Conservation (phyloP, 1,140 invertebrate genomes). For the Oscheius sp. region DNA sequence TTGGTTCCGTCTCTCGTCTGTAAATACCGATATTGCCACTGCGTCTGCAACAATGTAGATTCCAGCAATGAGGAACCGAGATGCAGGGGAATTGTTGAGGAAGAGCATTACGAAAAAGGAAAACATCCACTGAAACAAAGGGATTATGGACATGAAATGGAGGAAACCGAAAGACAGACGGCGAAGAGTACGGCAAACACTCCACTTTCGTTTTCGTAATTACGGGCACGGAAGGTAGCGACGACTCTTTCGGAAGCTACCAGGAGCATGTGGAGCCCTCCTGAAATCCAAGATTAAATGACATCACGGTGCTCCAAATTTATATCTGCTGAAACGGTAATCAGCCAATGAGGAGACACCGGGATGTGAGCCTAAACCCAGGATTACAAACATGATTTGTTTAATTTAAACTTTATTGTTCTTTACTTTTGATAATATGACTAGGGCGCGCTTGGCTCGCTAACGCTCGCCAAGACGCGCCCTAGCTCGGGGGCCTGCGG, state of each 20-base stretch:
- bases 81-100: not conserved
- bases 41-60: not conserved
- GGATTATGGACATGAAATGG: not conserved
- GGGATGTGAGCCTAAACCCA: too few relatives aligned
- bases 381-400: too few relatives aligned
- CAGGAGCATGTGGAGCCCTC: not conserved
- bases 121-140: not conserved
- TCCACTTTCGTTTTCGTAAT: not conserved
- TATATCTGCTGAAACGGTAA: too few relatives aligned
- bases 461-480: too few relatives aligned
- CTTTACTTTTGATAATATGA: too few relatives aligned
- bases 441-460: too few relatives aligned
- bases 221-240: not conserved
- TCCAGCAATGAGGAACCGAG: not conserved
- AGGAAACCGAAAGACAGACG: not conserved
- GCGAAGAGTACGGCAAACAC: not conserved
- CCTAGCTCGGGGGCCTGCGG: too few relatives aligned
- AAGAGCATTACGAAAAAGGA: not conserved
- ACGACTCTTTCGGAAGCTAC: not conserved
- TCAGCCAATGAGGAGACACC: too few relatives aligned
- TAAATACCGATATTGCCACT: constrained; percentile 1
- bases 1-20: not conserved
- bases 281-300: too few relatives aligned
- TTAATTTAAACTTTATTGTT: too few relatives aligned
- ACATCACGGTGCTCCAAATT: too few relatives aligned